Conservation (phyloP, 1,140 invertebrate genomes). For the Leptinotarsa defecta region DNA sequence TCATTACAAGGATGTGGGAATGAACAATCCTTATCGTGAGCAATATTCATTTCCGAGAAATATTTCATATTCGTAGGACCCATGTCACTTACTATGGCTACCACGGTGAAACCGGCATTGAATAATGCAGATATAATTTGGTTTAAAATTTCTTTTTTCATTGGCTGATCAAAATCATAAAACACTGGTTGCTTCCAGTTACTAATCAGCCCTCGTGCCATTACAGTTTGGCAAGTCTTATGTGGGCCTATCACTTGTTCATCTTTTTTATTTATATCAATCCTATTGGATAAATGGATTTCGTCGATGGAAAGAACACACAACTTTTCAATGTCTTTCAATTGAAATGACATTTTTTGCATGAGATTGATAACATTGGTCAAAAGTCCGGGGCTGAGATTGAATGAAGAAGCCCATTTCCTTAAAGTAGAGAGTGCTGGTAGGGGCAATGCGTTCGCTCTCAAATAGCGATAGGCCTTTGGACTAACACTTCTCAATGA, state of each 20-base stretch:
- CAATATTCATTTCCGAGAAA: conserved; percentile 16
- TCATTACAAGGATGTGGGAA: not conserved
- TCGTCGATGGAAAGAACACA: too few species aligned
- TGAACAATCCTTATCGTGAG: conserved; percentile 16
- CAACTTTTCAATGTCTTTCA: too few species aligned
- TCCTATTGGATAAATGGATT: too few species aligned
- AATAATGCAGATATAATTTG: conserved; percentile 22
- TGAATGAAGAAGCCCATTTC: conserved; percentile 26
- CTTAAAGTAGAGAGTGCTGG: conserved; percentile 36
- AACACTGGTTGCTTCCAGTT: conserved; percentile 47
- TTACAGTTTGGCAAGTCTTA: conserved; percentile 25
- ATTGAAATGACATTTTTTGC: too few species aligned
- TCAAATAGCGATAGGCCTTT: too few species aligned
- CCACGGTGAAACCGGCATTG: conserved; percentile 9
- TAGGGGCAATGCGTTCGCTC: conserved; percentile 8
- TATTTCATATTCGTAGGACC: conserved; percentile 10
- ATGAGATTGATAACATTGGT: conserved; percentile 18
- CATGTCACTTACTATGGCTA: conserved; percentile 26
- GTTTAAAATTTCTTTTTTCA: conserved; percentile 23
- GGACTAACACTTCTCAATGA: too few species aligned
- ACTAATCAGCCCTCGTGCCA: not conserved
- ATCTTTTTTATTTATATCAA: too few species aligned
- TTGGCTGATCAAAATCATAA: conserved; percentile 17
- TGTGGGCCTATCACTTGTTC: too few species aligned
- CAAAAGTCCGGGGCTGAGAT: conserved; percentile 20